These are phyloP conservation scores for Percopsis transmontana DNA, from an alignment of 2,113 vertebrate species.

Conservation along the genomic window DNA sequence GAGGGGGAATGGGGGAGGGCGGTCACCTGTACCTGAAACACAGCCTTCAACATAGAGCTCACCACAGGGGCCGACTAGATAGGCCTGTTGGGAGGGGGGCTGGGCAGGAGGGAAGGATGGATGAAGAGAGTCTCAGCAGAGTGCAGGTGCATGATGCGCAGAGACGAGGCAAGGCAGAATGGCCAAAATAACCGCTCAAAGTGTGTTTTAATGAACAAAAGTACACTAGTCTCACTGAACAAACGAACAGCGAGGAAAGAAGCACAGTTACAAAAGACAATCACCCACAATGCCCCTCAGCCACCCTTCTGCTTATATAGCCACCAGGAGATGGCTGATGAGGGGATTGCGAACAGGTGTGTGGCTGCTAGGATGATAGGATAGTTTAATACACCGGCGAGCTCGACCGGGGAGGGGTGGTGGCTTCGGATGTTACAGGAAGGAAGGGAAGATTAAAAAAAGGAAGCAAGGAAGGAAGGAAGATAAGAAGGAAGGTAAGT, in stretches of 20 bases:
- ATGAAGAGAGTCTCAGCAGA: background rate
- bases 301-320: too few species aligned
- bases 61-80: slow-evolving; percentile 17
- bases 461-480: background rate
- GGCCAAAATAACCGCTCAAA: background rate
- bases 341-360: too few species aligned
- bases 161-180: background rate
- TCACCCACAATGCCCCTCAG: too few species aligned
- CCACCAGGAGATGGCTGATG: too few species aligned
- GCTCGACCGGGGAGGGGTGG: too few species aligned
- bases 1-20: slow-evolving; percentile 40
- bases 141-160: background rate
- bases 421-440: too few species aligned
- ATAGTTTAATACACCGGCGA: background rate
- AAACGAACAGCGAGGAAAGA: too few species aligned
- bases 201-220: background rate
- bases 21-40: slow-evolving; percentile 24
- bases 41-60: slow-evolving; percentile 53
- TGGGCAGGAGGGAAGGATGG: too few species aligned
- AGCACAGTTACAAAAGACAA: too few species aligned
- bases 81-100: slow-evolving; percentile 8
- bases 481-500: background rate
- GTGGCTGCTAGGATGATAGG: too few species aligned
- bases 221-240: too few species aligned
- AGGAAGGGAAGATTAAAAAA: background rate